A percentile compares a stretch with the other conserved stretches of the same genome.
Conservation (phyloP, 2,888 invertebrate species). For the Pseudanteris insignis region DNA sequence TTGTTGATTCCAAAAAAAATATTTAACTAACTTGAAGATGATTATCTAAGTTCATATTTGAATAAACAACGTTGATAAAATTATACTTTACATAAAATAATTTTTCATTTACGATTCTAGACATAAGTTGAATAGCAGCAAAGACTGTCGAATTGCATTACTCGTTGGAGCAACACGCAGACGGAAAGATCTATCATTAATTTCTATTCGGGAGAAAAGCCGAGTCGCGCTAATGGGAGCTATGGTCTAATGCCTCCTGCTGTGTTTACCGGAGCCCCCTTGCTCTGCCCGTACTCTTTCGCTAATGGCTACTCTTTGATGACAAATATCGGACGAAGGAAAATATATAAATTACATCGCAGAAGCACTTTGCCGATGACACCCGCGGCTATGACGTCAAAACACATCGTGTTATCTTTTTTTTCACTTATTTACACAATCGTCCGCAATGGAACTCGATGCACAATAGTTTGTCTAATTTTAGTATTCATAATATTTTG, state of each 20-base stretch:
- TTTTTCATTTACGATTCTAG: too few species aligned
- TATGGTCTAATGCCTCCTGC: conserved; percentile 66
- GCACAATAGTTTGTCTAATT: too few species aligned
- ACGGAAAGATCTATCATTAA: conserved; percentile 61
- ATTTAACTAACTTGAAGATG: too few species aligned
- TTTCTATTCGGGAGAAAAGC: conserved; percentile 63
- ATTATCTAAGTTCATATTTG: too few species aligned
- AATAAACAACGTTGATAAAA: neutral
- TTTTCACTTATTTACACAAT: too few species aligned
- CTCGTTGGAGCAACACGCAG: conserved; percentile 36
- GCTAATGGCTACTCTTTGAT: conserved; percentile 67
- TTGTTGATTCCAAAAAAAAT: too few species aligned
- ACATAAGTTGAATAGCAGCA: conserved; percentile 34
- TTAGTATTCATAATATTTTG: too few species aligned
- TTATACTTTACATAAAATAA: too few species aligned
- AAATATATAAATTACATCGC: conserved; percentile 65
- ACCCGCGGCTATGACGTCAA: conserved; percentile 36
- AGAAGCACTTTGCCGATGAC: conserved; percentile 52
- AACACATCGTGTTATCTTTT: conserved; percentile 29
- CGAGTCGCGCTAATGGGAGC: conserved; percentile 63
- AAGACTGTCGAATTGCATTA: conserved; percentile 39
- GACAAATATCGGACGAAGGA: conserved; percentile 65
- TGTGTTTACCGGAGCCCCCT: conserved; percentile 57
- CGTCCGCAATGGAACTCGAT: too few species aligned
- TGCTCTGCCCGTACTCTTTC: conserved; percentile 56